Evolutionary conservation across 2,113 vertebrate species (phyloP).

Genomic region (Oplegnathus fasciatus): DNA sequence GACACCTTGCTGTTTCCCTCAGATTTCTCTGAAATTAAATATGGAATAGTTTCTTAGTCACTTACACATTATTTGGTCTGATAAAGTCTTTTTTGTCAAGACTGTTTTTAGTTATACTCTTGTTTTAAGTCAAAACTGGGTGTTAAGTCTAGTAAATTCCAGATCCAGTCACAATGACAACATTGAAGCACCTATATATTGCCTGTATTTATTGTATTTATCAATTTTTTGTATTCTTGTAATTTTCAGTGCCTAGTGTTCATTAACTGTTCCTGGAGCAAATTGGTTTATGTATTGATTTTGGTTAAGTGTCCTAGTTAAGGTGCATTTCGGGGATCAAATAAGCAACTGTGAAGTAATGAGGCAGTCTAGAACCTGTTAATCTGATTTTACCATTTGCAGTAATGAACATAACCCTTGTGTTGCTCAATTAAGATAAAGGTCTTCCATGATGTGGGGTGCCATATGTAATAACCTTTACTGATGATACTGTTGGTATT

Average conservation of each 20-base stretch:
- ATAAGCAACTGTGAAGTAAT: not conserved
- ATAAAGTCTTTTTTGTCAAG: not conserved
- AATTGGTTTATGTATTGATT: not conserved
- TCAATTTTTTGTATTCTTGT: not conserved
- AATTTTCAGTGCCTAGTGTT: not conserved
- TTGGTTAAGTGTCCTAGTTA: not conserved
- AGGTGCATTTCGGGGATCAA: not conserved
- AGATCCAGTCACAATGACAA: not conserved
- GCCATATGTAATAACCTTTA: not conserved
- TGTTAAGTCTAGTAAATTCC: not conserved
- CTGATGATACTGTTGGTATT: not conserved
- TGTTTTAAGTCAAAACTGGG: not conserved
- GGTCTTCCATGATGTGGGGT: not conserved
- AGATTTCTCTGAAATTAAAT: conserved; percentile 40
- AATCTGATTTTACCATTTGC: not conserved
- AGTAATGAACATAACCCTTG: not conserved
- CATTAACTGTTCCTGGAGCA: not conserved
- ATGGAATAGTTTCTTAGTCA: not conserved
- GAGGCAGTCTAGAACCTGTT: not conserved
- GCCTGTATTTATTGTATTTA: not conserved
- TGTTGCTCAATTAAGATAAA: not conserved
- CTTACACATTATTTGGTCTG: not conserved
- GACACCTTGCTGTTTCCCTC: conserved; percentile 15
- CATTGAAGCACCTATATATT: conserved; percentile 1
- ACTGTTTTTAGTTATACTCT: not conserved